Evolutionary conservation across 2,888 invertebrate species (phyloP).

Genomic region (Hirtodrosophila duncani): DNA sequence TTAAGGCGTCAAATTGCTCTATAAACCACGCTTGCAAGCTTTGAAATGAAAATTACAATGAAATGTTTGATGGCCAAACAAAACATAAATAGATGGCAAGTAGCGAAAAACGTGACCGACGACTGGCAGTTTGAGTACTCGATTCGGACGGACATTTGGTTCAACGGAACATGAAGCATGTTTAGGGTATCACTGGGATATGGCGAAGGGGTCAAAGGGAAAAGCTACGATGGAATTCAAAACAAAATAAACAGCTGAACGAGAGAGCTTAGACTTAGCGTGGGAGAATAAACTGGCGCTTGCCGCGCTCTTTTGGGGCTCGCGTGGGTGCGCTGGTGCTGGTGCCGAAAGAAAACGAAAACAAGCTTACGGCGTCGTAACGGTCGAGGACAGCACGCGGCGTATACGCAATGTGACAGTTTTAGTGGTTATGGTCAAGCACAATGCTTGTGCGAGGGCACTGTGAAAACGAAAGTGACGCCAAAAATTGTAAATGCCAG

Average conservation of each 20-base stretch:
- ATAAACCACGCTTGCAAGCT: conserved; percentile 35
- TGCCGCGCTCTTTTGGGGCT: conserved; percentile 20
- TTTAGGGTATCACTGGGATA: conserved; percentile 9
- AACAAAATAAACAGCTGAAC: conserved; percentile 62
- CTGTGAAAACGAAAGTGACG: conserved; percentile 49
- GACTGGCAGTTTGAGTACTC: no score
- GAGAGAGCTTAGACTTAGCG: conserved; percentile 5
- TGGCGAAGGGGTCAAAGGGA: no score
- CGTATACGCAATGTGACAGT: conserved; percentile 73
- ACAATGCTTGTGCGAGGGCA: conserved; percentile 65
- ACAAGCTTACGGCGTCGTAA: conserved; percentile 26
- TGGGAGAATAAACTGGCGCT: conserved; percentile 25
- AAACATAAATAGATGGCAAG: conserved; percentile 5
- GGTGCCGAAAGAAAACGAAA: conserved; percentile 24
- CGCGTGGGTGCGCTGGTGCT: conserved; percentile 33
- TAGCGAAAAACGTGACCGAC: conserved; percentile 42
- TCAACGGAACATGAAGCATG: conserved; percentile 16
- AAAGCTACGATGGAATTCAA: conserved; percentile 56
- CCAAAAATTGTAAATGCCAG: conserved; percentile 37
- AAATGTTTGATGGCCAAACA: conserved; percentile 58
- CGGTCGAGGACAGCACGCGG: conserved; percentile 62
- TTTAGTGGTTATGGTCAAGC: conserved; percentile 75
- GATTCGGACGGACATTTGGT: conserved; percentile 26
- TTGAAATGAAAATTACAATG: conserved; percentile 53
- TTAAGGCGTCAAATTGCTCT: conserved; percentile 46